These are phyloP conservation scores for Myopa tessellatipennis DNA, from an alignment of 2,888 invertebrate species.

Conservation along the genomic window DNA sequence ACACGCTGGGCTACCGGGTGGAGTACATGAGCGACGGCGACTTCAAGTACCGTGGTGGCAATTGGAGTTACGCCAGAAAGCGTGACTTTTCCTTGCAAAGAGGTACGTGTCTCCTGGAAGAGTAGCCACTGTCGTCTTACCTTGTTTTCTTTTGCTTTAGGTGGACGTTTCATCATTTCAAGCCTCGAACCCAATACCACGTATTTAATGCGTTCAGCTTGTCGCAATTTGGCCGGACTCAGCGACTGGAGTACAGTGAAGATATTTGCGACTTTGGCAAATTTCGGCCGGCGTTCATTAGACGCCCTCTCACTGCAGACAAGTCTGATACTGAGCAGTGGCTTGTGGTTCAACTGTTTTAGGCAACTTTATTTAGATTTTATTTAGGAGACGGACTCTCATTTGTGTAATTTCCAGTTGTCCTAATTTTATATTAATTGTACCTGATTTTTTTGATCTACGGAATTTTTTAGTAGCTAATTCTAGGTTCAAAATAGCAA, in stretches of 20 bases:
- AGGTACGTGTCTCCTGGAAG: slow-evolving; percentile 55
- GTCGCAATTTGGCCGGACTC: slow-evolving; percentile 71
- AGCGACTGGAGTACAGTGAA: slow-evolving; percentile 67
- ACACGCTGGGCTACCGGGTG: slow-evolving; percentile 65
- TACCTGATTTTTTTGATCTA: slow-evolving; percentile 37
- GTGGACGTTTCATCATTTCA: slow-evolving; percentile 68
- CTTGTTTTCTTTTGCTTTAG: slow-evolving; percentile 55
- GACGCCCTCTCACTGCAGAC: slow-evolving; percentile 40
- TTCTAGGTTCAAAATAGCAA: too few species aligned
- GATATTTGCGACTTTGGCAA: slow-evolving; percentile 61
- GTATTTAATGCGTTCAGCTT: slow-evolving; percentile 71
- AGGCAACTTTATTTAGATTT: slow-evolving; percentile 35
- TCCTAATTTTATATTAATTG: slow-evolving; percentile 10
- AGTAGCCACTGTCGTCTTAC: background rate
- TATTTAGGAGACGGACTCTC: background rate
- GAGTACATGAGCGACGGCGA: slow-evolving; percentile 64
- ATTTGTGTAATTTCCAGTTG: slow-evolving; percentile 6
- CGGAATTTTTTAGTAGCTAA: background rate
- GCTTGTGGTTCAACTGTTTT: slow-evolving; percentile 40
- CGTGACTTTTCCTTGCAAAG: slow-evolving; percentile 64
- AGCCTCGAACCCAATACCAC: slow-evolving; percentile 69
- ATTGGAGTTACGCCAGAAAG: slow-evolving; percentile 66
- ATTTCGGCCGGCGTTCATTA: slow-evolving; percentile 46
- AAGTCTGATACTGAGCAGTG: slow-evolving; percentile 44
- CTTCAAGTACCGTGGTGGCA: slow-evolving; percentile 63